Evolutionary conservation across 2,888 invertebrate species (phyloP), one percentile per base, ranked within the genome.

Genomic region (Geotrupes spiniger): DNA sequence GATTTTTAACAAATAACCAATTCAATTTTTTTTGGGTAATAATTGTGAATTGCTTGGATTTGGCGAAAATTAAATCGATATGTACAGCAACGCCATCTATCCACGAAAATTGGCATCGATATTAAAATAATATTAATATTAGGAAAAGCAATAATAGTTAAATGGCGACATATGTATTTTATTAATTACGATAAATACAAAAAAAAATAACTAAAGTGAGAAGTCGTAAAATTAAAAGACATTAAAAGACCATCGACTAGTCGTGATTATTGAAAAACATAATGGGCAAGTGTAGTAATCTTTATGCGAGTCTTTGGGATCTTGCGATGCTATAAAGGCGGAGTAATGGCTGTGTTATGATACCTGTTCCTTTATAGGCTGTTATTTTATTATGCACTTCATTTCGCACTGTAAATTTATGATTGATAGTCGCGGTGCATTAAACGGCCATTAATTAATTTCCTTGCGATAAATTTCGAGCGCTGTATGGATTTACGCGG

Each of bases 321-420:
- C 64, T 63, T 64, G 49, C 53, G 46, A 56, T 53, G 65, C 66
- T 58, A 66, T 66, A 68, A 67, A 67, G 69, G 68, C 69, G 70
- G 68, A 60, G 66, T 69, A 70, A 70, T 69, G 60, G 66, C 64
- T 63, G 62, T 67, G 64, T 66, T 65, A 65, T 64, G 65, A 65
- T 68, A 65, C 68, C 65, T 65, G 62, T 59, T 65, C 62, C 63
- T 51, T 53, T 51, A 48, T 46, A 51, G 48, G 48, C 50, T 51
- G 50, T 53, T 52, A 57, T 57, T 57, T 57, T 52, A 56, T 57
- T 53, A 53, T 48, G 42, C 51, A 51, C 49, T 56, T 52, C 25
- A 29, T 27, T 46, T 50, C 42, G 37, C 36, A 27, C 21, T 42
- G 36, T 16, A 33, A 36, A 46, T 41, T 41, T 50, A 42, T 50